Conservation (phyloP, 2,113 vertebrate genomes). For the Pristiophorus japonicus region DNA sequence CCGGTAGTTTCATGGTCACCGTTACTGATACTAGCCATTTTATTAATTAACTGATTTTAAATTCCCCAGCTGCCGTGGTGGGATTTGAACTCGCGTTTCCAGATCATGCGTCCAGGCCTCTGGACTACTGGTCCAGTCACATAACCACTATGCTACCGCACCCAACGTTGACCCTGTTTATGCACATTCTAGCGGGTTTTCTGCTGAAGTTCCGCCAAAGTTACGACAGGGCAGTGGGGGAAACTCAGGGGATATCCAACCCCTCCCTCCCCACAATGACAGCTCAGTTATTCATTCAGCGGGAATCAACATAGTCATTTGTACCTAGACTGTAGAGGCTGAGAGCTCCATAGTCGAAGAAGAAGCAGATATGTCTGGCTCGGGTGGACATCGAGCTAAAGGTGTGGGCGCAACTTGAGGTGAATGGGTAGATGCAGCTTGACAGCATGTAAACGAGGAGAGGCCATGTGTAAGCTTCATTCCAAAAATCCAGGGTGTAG, state of each 20-base stretch:
- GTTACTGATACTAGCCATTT: no score
- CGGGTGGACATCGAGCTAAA: slow-evolving; percentile 70
- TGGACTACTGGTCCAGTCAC: no score
- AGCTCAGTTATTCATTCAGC: background rate
- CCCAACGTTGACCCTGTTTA: background rate
- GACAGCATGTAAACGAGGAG: slow-evolving; percentile 65
- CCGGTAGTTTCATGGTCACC: no score
- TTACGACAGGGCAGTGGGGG: background rate
- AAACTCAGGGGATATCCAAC: background rate
- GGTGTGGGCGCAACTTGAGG: slow-evolving; percentile 76
- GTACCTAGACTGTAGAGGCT: slow-evolving; percentile 74
- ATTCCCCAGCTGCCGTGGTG: no score
- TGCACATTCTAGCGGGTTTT: background rate
- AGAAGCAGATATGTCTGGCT: slow-evolving; percentile 73
- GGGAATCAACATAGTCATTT: slow-evolving; percentile 18
- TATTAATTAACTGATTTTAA: no score
- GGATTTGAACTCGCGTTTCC: no score
- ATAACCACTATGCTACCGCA: no score
- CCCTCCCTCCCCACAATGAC: background rate
- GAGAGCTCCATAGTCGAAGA: slow-evolving; percentile 73
- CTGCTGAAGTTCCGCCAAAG: background rate
- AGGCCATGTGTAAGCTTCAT: slow-evolving; percentile 65
- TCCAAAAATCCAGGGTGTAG: slow-evolving; percentile 51
- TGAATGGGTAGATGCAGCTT: slow-evolving; percentile 72
- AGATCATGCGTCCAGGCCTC: no score